Percentiles rank a stretch among this genome's conserved stretches.
These are phyloP conservation scores for Amblyjoppa proteus DNA, from an alignment of 2,888 invertebrate genomes.

Conservation along the genomic window DNA sequence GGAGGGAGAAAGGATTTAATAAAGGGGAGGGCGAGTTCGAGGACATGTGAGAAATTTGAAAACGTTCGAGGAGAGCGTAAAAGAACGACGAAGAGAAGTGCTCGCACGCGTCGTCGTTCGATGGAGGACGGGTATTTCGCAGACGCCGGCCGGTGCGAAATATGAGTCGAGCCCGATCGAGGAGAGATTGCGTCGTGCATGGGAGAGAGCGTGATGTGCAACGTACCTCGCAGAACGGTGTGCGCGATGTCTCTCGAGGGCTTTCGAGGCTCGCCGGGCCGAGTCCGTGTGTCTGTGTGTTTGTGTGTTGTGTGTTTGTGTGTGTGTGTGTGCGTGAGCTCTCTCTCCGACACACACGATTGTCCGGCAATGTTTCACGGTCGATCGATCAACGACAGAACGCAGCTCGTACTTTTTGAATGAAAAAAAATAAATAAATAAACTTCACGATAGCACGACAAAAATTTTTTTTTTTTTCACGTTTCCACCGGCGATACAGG, in stretches of 20 bases:
- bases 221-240: constrained; percentile 53
- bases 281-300: constrained; percentile 32
- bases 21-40: neutral
- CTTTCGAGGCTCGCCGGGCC: constrained; percentile 36
- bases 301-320: constrained; percentile 3
- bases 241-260: neutral
- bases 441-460: neutral
- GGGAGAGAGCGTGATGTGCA: constrained; percentile 20
- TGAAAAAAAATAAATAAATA: neutral
- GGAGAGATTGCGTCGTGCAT: constrained; percentile 10
- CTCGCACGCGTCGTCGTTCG: neutral
- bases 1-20: neutral
- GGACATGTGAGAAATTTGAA: constrained; percentile 46
- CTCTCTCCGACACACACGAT: constrained; percentile 6
- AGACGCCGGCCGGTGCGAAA: constrained; percentile 40
- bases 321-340: neutral
- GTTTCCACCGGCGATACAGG: neutral
- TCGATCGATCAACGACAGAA: constrained; percentile 25
- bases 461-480: constrained; percentile 10
- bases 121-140: neutral
- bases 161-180: neutral
- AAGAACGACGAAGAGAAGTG: neutral
- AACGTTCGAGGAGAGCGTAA: constrained; percentile 30
- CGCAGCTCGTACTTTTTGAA: neutral
- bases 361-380: neutral